These are phyloP conservation scores for Siniperca obscura DNA, from an alignment of 2,797 vertebrate species.

Conservation along the genomic window DNA sequence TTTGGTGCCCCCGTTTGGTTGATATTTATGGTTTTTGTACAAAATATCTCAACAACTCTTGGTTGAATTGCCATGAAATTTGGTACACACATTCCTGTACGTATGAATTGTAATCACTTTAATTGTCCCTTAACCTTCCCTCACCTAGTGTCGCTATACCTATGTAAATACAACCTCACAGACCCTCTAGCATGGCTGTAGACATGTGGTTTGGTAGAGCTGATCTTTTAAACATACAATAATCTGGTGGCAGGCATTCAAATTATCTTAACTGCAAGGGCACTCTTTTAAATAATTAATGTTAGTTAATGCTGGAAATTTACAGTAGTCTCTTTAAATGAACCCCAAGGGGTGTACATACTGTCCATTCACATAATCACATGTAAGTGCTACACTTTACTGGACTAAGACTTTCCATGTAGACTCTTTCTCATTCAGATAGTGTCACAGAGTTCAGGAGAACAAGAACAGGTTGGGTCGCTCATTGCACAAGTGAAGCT, in stretches of 20 bases:
- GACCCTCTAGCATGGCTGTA: too few species aligned
- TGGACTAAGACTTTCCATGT: not conserved
- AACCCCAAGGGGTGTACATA: not conserved
- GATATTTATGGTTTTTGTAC: too few species aligned
- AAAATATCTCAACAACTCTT: too few species aligned
- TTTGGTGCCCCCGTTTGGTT: too few species aligned
- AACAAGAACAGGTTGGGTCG: not conserved
- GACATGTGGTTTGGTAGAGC: not conserved
- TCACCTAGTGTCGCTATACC: too few species aligned
- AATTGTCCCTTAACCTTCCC: not conserved
- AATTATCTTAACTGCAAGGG: not conserved
- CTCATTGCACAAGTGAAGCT: slow-evolving; percentile 24
- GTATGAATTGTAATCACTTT: not conserved
- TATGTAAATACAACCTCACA: not conserved
- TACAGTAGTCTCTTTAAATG: not conserved
- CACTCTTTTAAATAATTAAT: not conserved
- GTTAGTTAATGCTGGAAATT: not conserved
- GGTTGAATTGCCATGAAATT: not conserved
- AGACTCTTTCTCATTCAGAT: not conserved
- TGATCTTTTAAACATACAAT: not conserved
- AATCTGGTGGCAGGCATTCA: not conserved
- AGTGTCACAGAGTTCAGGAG: not conserved
- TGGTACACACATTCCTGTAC: not conserved
- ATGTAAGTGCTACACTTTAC: not conserved
- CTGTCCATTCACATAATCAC: not conserved